Evolutionary conservation across 2,113 vertebrate species (phyloP).

Genomic region (Aptenodytes patagonicus): DNA sequence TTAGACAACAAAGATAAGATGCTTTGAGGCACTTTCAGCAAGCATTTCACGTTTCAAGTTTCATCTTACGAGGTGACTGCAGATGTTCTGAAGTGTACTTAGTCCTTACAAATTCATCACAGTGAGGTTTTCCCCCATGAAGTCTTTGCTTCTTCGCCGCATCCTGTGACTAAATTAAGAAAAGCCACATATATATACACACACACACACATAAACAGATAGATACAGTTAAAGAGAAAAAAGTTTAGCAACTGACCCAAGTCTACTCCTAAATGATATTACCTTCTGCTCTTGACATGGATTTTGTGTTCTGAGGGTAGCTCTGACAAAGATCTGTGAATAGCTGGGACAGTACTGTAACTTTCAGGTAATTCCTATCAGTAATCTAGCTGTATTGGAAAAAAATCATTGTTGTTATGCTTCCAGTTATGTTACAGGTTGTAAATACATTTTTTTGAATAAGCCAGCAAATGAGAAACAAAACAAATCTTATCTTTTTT

Average conservation of each 20-base stretch:
- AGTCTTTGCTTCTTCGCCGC: background rate
- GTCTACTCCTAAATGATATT: background rate
- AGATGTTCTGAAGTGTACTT: background rate
- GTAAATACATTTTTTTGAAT: background rate
- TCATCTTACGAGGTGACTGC: background rate
- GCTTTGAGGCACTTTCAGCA: rapidly evolving
- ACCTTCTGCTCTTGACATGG: background rate
- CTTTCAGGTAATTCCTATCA: background rate
- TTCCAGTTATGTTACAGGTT: background rate
- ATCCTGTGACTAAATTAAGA: background rate
- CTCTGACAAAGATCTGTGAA: background rate
- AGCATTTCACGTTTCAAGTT: background rate
- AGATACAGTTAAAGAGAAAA: background rate
- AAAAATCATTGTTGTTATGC: background rate
- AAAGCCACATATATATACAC: background rate
- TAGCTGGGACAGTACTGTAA: background rate
- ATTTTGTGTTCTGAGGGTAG: background rate
- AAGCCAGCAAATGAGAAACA: background rate
- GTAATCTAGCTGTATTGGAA: background rate
- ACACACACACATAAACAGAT: background rate
- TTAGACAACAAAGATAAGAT: background rate
- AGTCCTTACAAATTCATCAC: background rate
- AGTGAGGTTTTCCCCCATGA: background rate
- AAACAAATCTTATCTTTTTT: background rate
- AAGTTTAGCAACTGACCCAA: background rate